Conservation (phyloP, 2,888 invertebrate genomes). For the Psylliodes chrysocephalus region DNA sequence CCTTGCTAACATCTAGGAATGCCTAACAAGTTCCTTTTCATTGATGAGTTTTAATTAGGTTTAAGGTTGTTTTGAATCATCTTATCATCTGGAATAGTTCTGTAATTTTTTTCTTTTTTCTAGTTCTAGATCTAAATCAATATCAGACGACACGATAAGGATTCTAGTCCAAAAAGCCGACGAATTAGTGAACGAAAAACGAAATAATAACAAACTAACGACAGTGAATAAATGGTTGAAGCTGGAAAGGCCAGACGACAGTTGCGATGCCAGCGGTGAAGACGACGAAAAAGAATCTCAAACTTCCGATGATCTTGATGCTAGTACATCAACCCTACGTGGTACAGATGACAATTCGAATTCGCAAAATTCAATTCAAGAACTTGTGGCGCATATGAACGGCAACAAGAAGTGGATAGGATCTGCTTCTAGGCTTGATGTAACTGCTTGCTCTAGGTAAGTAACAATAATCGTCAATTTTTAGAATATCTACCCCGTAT, state of each 20-base stretch:
- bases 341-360: slow-evolving; percentile 55
- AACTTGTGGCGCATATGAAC: slow-evolving; percentile 55
- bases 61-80: no score
- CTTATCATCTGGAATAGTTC: no score
- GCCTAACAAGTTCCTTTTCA: no score
- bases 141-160: slow-evolving; percentile 60
- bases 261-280: slow-evolving; percentile 91
- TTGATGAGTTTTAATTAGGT: no score
- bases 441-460: slow-evolving; percentile 55
- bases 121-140: slow-evolving; percentile 51
- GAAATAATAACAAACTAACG: slow-evolving; percentile 68
- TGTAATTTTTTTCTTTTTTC: neutral
- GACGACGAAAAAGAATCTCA: slow-evolving; percentile 83
- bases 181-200: slow-evolving; percentile 73
- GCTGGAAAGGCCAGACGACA: slow-evolving; percentile 74
- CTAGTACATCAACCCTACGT: slow-evolving; percentile 76
- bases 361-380: slow-evolving; percentile 58
- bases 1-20: no score
- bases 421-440: slow-evolving; percentile 79
- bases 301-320: slow-evolving; percentile 81
- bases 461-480: slow-evolving; percentile 24
- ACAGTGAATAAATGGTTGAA: slow-evolving; percentile 77
- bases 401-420: slow-evolving; percentile 75
- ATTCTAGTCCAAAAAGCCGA: slow-evolving; percentile 84
- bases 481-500: no score